Conservation (phyloP, 2,888 invertebrate species). For the Melitaea athalia region DNA sequence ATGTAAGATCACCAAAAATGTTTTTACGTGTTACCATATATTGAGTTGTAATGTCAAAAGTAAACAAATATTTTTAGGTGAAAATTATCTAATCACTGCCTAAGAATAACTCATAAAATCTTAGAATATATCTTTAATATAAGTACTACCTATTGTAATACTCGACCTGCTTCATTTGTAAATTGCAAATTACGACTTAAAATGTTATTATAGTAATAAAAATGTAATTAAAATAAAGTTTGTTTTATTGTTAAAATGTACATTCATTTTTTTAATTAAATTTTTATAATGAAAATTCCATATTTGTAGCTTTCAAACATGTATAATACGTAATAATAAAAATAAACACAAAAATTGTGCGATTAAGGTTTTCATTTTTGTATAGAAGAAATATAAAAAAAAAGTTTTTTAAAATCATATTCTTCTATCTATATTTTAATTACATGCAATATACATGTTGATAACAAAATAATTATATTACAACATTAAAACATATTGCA, state of each 20-base stretch:
- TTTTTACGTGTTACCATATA: slow-evolving; percentile 71
- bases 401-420: too few species aligned
- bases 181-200: slow-evolving; percentile 77
- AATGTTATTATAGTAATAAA: slow-evolving; percentile 63
- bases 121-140: slow-evolving; percentile 56
- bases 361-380: too few species aligned
- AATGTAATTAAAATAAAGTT: slow-evolving; percentile 53
- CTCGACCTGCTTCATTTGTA: slow-evolving; percentile 73
- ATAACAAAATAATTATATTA: too few species aligned
- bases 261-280: too few species aligned
- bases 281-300: too few species aligned
- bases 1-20: slow-evolving; percentile 75
- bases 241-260: slow-evolving; percentile 41
- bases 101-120: slow-evolving; percentile 61
- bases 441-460: too few species aligned
- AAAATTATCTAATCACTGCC: slow-evolving; percentile 57
- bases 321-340: too few species aligned
- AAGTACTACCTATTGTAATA: slow-evolving; percentile 60
- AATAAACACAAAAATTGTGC: too few species aligned
- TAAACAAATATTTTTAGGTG: slow-evolving; percentile 47
- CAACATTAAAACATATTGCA: too few species aligned
- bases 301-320: too few species aligned
- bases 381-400: too few species aligned
- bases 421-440: too few species aligned
- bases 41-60: slow-evolving; percentile 55